Base-by-base conservation (phyloP, 2,797 vertebrate species). In the Semaprochilodus insignis region DNA sequence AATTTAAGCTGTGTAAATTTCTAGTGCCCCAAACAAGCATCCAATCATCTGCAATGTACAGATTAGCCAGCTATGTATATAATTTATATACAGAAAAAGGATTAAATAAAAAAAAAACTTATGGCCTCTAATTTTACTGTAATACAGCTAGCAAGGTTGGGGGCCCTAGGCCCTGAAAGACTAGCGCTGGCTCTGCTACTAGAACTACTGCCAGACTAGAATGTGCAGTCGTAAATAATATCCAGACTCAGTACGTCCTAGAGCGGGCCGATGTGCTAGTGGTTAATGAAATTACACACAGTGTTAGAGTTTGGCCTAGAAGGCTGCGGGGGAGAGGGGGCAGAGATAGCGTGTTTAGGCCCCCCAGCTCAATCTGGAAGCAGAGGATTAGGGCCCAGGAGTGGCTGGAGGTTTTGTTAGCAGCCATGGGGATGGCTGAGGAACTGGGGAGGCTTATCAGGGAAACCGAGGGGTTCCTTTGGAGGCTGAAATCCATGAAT, bases 261-360 rank as follows among this genome's bases (percentile, higher is more conserved):
- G 66, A 83, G 72, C 62, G 55, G 73, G 83, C 71, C 84, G 88
- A 89, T 91, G 87, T 23, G 70, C 86, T 91, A 78, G 77, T 74
- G 86, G 90, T 75, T 93, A 92, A 94, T 94, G 91, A 92, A 85
- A 90, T 93, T 93, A 91, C 90, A 91, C 90, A 92, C 88, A 85
- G 81, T 69, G 88, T 88, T 85, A 89, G 88, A 75, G 75, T 80
- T 77, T 55, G 79, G 76, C 88, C 88, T 85, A 11, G 3, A 74
- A 91, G 88, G 90, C 87, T 86, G 88, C 82, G 65, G 67, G 85
- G 17, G 84, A 77, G 74, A 54, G 75, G 65, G 83, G 74, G 36
- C 80, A 48, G 72, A 57, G 72, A 74, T 74, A 74, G 72, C 31
- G 25, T 86, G 70, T 13, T 79, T 81, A 86, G 23, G 84, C 88